Evolutionary conservation across 2,888 invertebrate genomes (phyloP), one percentile per base, ranked within the genome.

Genomic region (Auanema sp.): DNA sequence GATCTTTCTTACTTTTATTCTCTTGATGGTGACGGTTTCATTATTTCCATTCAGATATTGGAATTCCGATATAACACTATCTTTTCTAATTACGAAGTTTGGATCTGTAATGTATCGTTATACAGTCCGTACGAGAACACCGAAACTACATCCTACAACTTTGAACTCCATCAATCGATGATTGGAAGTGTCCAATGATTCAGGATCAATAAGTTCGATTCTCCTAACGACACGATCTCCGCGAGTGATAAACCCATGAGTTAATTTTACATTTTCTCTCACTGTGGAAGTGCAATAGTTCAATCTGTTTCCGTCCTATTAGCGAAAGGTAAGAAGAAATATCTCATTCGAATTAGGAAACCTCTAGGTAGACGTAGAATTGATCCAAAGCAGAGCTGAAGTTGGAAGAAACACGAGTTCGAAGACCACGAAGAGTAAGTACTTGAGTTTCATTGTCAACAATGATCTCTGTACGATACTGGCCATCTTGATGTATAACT

Each of bases 331-430:
- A 8, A 33, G 8, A 8, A 5, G 3, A 5, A 33, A 33, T 8
- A 33, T 33, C 4, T 5, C 21, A 47, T 18, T 21, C 16, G 21
- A 47, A 10, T 18, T 21, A 47, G 16, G 16, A 33, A 21, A 62
- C 62, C 49, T 62, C 57, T 14, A 62, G n/a, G 18, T 62, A 62
- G 14, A 56, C 56, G 21, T 56, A 43, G 41, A 62, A 62, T 42
- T 62, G 56, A 23, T 62, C 57, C 52, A n/a, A 24, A 6, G 47
- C 16, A 3, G 16, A 18, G 16, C 16, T 16, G 16, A 18, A 21
- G 21, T 47, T 47, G 10, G 3, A 5, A 21, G 47, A 21, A 10
- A 18, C 16, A 47, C 47, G 47, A 21, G 47, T 21, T 47, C 21
- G 3, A 21, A 18, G 14, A 56, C 56, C 56, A 14, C 50, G n/a